Percentiles rank a stretch among this genome's conserved stretches.
phyloP scores from a whole-genome alignment of 2,888 invertebrate species.

The Himalopsyche anomala region DNA sequence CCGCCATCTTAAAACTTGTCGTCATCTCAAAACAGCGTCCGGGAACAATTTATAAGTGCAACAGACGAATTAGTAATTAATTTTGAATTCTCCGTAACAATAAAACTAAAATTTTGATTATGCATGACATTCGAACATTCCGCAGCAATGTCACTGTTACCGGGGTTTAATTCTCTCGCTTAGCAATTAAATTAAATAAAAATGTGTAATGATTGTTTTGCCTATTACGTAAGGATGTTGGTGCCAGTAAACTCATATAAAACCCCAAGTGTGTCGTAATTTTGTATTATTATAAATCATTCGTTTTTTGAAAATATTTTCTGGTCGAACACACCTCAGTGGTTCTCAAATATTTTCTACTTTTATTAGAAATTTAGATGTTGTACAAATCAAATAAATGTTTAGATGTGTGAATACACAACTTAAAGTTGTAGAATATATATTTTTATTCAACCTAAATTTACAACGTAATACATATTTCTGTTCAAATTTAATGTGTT shows the following conservation, averaged over 20 bases:
- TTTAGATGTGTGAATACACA: no score
- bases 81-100: neutral
- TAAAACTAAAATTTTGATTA: neutral
- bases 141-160: neutral
- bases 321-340: no score
- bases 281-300: neutral
- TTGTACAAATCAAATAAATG: no score
- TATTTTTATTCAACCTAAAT: no score
- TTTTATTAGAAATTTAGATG: no score
- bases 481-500: no score
- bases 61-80: neutral
- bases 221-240: neutral
- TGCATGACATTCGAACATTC: neutral
- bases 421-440: no score
- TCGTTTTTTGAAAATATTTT: no score
- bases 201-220: neutral
- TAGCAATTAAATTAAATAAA: neutral
- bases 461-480: no score
- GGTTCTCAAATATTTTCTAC: no score
- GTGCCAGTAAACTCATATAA: neutral
- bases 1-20: neutral
- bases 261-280: neutral
- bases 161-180: neutral
- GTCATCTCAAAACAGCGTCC: no score
- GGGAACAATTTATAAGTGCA: no score